These are phyloP conservation scores for Pseudorasbora parva DNA, from an alignment of 2,113 vertebrate genomes.

Conservation along the genomic window DNA sequence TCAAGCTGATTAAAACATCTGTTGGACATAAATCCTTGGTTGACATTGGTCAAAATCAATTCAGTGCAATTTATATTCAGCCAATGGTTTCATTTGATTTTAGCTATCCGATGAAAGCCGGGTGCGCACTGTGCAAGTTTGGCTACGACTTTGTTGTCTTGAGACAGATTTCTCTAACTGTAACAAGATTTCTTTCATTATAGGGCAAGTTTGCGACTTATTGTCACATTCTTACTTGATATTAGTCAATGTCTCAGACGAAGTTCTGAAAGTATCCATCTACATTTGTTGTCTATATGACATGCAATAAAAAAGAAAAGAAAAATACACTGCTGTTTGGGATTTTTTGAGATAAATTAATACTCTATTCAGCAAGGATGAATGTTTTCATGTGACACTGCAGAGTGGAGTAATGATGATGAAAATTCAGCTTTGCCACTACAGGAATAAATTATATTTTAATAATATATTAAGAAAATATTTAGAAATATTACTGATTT, in stretches of 20 bases:
- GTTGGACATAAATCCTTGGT: not conserved
- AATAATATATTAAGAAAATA: not conserved
- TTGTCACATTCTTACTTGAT: not conserved
- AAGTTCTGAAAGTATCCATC: not conserved
- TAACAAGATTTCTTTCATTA: not conserved
- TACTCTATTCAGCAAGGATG: not conserved
- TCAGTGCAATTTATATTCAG: slow-evolving; percentile 13
- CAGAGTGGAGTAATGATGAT: no score
- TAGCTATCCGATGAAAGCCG: not conserved
- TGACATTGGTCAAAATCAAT: slow-evolving; percentile 9
- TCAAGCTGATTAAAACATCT: slow-evolving; percentile 17
- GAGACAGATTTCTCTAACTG: not conserved
- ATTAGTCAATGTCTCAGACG: not conserved
- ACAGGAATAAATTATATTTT: no score
- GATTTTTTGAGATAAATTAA: not conserved
- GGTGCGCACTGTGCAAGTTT: not conserved
- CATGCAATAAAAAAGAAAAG: not conserved
- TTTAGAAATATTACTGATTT: not conserved
- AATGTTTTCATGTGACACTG: no score
- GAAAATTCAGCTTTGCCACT: no score
- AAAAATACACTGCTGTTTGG: no score
- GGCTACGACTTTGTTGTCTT: not conserved
- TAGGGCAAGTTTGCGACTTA: not conserved
- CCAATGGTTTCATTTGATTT: slow-evolving; percentile 6
- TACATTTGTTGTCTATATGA: not conserved